Conservation (phyloP, 2,113 vertebrate genomes). For the Pelusios castaneus region DNA sequence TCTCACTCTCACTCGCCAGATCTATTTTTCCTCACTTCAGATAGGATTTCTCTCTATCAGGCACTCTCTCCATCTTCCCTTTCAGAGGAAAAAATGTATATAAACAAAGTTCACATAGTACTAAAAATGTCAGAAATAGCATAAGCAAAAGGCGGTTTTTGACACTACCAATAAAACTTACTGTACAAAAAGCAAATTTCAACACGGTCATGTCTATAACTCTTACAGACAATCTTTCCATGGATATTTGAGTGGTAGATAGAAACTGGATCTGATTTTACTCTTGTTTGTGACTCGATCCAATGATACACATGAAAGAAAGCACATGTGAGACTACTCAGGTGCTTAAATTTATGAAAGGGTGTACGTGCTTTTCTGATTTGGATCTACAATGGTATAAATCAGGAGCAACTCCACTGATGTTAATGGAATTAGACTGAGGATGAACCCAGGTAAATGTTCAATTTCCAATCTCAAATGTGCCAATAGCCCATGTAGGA, state of each 20-base stretch:
- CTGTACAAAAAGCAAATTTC: background rate
- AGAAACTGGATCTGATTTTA: background rate
- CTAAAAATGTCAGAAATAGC: background rate
- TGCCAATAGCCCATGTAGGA: accelerated
- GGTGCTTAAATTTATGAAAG: background rate
- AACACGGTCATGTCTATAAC: accelerated
- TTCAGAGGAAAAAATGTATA: background rate
- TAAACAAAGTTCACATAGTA: constrained; percentile 6
- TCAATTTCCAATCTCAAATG: background rate
- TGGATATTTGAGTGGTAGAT: background rate
- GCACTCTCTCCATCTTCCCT: background rate
- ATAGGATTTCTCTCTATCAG: background rate
- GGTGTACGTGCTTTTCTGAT: accelerated
- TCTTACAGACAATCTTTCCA: background rate
- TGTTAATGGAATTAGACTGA: background rate
- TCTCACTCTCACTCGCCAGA: background rate
- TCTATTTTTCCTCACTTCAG: background rate
- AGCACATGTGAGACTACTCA: accelerated
- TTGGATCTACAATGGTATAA: background rate
- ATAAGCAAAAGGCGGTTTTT: background rate
- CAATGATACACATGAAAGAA: accelerated
- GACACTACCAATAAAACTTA: background rate
- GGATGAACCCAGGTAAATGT: accelerated
- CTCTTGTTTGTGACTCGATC: accelerated
- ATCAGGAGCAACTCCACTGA: background rate